Percentiles rank a stretch among this genome's conserved stretches.
These are phyloP conservation scores for Rhabdornis inornatus DNA, from an alignment of 2,113 vertebrate genomes.

Conservation along the genomic window DNA sequence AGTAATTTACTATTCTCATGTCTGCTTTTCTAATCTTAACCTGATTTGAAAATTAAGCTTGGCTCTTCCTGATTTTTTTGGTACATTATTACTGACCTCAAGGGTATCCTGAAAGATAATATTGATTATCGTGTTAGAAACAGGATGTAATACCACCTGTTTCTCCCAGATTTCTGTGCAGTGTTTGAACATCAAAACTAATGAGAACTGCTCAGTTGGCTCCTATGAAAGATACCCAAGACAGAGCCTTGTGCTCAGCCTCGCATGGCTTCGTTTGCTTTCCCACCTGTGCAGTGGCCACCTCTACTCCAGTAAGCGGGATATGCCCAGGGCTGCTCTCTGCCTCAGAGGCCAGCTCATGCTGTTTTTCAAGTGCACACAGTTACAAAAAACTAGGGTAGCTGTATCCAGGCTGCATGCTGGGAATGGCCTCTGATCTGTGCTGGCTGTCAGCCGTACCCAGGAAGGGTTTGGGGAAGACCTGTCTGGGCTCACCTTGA, in stretches of 20 bases:
- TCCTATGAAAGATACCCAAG: not conserved
- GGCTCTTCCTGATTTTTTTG: constrained; percentile 22
- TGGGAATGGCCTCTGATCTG: not conserved
- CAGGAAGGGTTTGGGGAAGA: not conserved
- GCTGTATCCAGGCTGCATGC: not conserved
- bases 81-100: not conserved
- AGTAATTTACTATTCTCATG: not conserved
- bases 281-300: not conserved
- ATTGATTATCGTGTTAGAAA: constrained; percentile 18
- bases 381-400: not conserved
- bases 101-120: constrained; percentile 23
- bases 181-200: not conserved
- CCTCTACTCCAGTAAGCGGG: not conserved
- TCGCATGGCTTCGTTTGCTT: not conserved
- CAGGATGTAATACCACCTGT: constrained; percentile 25
- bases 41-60: constrained; percentile 34
- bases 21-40: constrained; percentile 49
- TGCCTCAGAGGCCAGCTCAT: not conserved
- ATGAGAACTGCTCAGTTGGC: not conserved
- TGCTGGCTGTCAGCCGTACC: not conserved
- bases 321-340: not conserved
- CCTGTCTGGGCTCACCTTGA: not conserved
- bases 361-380: not conserved
- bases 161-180: not conserved
- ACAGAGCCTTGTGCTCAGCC: not conserved